These are phyloP conservation scores for Tanypteryx hageni DNA, from an alignment of 2,888 invertebrate genomes.

Conservation along the genomic window DNA sequence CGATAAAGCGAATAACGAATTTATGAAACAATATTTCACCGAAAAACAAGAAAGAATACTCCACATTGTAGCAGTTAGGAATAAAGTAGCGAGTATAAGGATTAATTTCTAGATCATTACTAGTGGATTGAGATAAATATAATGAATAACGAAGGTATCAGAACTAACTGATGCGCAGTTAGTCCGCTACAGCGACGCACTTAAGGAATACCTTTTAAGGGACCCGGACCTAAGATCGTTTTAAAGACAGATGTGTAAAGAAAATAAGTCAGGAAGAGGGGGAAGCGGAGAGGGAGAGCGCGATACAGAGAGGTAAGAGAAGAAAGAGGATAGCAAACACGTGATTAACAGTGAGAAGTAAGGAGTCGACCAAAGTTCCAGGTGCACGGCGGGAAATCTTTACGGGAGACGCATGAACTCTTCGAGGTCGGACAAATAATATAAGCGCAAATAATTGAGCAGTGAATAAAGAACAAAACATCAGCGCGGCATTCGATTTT, in stretches of 20 bases:
- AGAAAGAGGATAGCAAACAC: conserved; percentile 9
- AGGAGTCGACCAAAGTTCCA: not conserved
- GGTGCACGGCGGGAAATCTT: conserved; percentile 37
- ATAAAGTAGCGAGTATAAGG: too few species aligned
- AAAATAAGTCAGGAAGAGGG: not conserved
- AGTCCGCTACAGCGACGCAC: not conserved
- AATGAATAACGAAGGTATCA: too few species aligned
- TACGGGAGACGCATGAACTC: not conserved
- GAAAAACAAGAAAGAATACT: too few species aligned
- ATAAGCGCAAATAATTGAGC: conserved; percentile 43
- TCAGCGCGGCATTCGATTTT: not conserved
- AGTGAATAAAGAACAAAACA: not conserved
- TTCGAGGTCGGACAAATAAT: conserved; percentile 44
- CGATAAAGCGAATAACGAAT: too few species aligned
- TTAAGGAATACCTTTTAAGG: not conserved
- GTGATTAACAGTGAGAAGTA: conserved; percentile 31
- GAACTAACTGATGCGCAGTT: too few species aligned
- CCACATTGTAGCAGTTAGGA: too few species aligned
- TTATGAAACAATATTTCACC: too few species aligned
- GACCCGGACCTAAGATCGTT: conserved; percentile 17
- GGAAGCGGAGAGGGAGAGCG: not conserved
- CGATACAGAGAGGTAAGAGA: not conserved
- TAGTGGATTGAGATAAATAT: too few species aligned
- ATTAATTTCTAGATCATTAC: too few species aligned
- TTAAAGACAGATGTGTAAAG: too few species aligned